Evolutionary conservation across 2,888 invertebrate species (phyloP).

Genomic region (Stomorhina lunata): DNA sequence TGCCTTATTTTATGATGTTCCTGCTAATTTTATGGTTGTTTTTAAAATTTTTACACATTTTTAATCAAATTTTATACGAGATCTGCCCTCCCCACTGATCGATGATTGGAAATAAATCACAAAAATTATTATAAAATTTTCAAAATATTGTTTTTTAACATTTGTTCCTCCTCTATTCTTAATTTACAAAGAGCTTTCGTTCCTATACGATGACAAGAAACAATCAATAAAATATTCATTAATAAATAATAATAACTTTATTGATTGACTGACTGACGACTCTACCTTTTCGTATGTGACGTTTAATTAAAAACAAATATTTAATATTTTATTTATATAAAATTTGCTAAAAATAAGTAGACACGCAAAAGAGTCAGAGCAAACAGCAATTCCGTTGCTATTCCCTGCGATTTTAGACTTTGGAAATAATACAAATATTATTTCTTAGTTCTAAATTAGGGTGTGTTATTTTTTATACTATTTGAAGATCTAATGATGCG

Average conservation of each 20-base stretch:
- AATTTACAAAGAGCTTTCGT: background rate
- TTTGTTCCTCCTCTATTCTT: background rate
- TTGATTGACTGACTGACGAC: background rate
- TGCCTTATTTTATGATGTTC: background rate
- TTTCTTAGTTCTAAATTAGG: background rate
- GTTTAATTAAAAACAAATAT: background rate
- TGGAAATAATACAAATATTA: background rate
- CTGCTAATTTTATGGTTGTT: background rate
- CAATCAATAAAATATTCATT: background rate
- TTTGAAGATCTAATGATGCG: background rate
- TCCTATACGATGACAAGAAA: background rate
- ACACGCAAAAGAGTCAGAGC: background rate
- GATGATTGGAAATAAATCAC: constrained; percentile 6
- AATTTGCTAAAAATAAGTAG: background rate
- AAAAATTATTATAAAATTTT: background rate
- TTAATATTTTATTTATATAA: background rate
- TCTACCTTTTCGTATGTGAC: background rate
- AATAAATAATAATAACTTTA: constrained; percentile 3
- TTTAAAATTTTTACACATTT: background rate
- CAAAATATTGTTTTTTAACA: background rate
- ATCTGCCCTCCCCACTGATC: background rate
- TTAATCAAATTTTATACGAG: background rate
- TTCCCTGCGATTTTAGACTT: background rate
- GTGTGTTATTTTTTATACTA: background rate
- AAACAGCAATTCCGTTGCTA: background rate